Percentiles rank a stretch among this genome's conserved stretches.
Conservation (phyloP, 2,888 invertebrate species). For the Aphodius sticticus region DNA sequence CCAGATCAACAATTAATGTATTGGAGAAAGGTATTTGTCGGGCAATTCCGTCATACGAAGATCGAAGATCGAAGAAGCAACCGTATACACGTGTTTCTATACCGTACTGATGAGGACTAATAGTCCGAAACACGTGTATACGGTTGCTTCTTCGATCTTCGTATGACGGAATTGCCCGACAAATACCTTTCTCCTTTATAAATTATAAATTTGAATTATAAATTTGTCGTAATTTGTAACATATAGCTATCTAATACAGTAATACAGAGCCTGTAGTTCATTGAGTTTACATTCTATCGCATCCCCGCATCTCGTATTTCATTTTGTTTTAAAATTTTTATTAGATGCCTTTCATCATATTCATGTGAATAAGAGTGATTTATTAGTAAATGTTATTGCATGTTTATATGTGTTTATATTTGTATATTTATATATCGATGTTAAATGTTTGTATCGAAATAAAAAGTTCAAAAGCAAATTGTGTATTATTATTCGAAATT, state of each 20-base stretch:
- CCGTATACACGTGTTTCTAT: no score
- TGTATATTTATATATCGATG: slow-evolving; percentile 40
- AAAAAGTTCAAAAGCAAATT: not conserved
- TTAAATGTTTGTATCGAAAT: slow-evolving; percentile 36
- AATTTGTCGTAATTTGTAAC: not conserved
- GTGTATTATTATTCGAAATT: not conserved
- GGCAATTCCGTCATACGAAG: no score
- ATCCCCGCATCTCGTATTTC: not conserved
- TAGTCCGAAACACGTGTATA: no score
- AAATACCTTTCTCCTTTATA: no score
- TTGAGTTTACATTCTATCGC: not conserved
- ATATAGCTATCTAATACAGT: not conserved
- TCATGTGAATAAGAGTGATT: not conserved
- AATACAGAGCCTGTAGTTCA: not conserved
- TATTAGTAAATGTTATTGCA: slow-evolving; percentile 39
- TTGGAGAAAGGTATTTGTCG: no score
- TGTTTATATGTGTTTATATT: slow-evolving; percentile 41
- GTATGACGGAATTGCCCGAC: no score
- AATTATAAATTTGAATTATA: no score
- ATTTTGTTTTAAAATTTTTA: not conserved
- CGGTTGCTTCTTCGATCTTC: no score
- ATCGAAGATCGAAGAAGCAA: no score
- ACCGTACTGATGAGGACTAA: no score
- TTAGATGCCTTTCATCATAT: no score
- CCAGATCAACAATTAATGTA: no score